Evolutionary conservation across 2,113 vertebrate species (phyloP), one percentile per base, ranked within the genome.

Genomic region (Puma concolor): DNA sequence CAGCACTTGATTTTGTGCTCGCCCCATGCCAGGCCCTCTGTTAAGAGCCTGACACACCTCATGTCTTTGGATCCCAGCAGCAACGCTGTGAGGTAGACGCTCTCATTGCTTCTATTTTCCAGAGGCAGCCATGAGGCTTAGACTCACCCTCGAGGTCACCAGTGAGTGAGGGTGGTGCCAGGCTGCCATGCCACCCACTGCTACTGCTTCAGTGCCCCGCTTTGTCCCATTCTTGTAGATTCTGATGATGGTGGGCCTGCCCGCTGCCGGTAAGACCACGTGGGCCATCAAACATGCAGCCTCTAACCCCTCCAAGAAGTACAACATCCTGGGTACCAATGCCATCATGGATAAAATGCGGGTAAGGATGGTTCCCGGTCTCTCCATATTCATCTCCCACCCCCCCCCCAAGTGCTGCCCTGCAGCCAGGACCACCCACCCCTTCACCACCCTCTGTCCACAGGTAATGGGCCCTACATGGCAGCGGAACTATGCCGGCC

Each of bases 271-370:
- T 54, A 99, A 99, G 98, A 99, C 99, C 16, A 99, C 99, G 0
- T 99, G 99, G 99, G 99, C 99, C 27, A 98, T 99, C 25, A 99
- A 99, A 76, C 99, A 99, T 4, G 99, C 99, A 0, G 98, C 99
- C 33, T 98, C 97, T 57, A 99, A 99, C 95, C 99, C 99, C 0
- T 98, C 98, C 54, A 99, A 99, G 98, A 99, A 99, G 84, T 99
- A 99, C 98, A 99, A 99, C 98, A 99, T 99, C 95, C 98, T 99
- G 96, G 99, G 99, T 4, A 99, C 99, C 92, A 99, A 99, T 25
- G 99, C 99, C 95, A 99, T 99, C 97, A 99, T 99, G 99, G 99
- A 99, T 96, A 99, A 99, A 96, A 99, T 99, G 99, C 99, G 99
- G 99, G 99, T 99, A 97, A 98, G 95, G 14, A 8, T 11, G 12